Conservation (phyloP, 2,888 invertebrate species). For the Eupithecia insigniata region DNA sequence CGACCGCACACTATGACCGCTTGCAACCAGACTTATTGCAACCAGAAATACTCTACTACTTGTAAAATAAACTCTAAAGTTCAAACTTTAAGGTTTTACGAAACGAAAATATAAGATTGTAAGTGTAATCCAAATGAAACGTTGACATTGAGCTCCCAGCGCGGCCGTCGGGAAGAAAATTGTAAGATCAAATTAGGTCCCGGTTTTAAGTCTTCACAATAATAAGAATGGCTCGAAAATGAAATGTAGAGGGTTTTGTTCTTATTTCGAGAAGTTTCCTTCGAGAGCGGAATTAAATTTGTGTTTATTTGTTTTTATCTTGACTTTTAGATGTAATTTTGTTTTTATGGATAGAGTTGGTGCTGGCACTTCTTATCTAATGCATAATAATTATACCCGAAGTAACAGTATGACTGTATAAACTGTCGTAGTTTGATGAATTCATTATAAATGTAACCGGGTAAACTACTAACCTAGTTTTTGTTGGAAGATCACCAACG, state of each 20-base stretch:
- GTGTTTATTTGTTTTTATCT: constrained; percentile 35
- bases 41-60: constrained; percentile 25
- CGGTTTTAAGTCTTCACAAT: constrained; percentile 68
- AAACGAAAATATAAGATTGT: constrained; percentile 51
- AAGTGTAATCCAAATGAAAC: constrained; percentile 76
- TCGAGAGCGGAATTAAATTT: constrained; percentile 44
- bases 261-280: constrained; percentile 39
- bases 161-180: constrained; percentile 69
- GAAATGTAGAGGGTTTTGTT: constrained; percentile 55
- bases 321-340: constrained; percentile 16
- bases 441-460: too few relatives aligned
- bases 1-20: constrained; percentile 71
- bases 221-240: constrained; percentile 69
- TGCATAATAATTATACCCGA: too few relatives aligned
- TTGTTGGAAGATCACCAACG: too few relatives aligned
- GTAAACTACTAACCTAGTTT: too few relatives aligned
- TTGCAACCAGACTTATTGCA: constrained; percentile 59
- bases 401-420: too few relatives aligned
- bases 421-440: too few relatives aligned
- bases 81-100: constrained; percentile 35
- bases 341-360: constrained; percentile 5
- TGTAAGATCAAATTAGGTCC: constrained; percentile 78
- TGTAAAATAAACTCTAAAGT: constrained; percentile 45
- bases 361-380: too few relatives aligned
- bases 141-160: constrained; percentile 76